phyloP scores from a whole-genome alignment of 37 sponge, comb jelly and placozoan species.

The Lycopodina hypogea region DNA sequence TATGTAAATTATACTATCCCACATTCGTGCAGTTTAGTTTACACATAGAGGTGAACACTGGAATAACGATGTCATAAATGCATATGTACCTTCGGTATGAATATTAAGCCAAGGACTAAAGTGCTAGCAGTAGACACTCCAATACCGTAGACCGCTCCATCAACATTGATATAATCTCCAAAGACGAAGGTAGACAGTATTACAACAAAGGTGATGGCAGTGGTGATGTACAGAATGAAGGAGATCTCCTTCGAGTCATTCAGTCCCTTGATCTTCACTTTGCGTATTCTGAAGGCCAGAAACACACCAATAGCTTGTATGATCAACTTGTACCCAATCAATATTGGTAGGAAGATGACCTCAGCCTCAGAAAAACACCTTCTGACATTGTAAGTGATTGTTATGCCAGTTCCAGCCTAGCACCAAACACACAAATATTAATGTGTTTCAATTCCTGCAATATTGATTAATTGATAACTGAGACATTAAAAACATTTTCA shows the following conservation, averaged over 20 bases:
- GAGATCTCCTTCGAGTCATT: conserved; percentile 53
- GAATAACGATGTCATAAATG: too few species aligned
- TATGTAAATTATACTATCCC: too few species aligned
- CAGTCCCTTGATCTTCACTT: conserved; percentile 54
- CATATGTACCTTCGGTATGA: conserved; percentile 54
- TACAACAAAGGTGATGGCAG: conserved; percentile 16
- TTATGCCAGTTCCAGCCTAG: conserved; percentile 7
- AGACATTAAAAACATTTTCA: too few species aligned
- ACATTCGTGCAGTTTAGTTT: too few species aligned
- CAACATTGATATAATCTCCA: conserved; percentile 41
- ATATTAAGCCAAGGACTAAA: conserved; percentile 30
- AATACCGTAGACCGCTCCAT: conserved; percentile 18
- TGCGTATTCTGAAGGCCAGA: conserved; percentile 52
- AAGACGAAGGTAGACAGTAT: conserved; percentile 15
- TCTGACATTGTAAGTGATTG: background rate
- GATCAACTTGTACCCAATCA: conserved; percentile 41
- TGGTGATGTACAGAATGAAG: conserved; percentile 48
- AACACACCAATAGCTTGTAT: conserved; percentile 41
- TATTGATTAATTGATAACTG: too few species aligned
- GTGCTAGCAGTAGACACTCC: conserved; percentile 24
- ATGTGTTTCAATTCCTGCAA: too few species aligned
- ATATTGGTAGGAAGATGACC: conserved; percentile 8
- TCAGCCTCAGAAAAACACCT: conserved; percentile 17
- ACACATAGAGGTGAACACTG: too few species aligned
- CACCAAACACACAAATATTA: too few species aligned